Evolutionary conservation across 1,140 invertebrate genomes (phyloP).

Genomic region (Macrotrachela quadricornifera): DNA sequence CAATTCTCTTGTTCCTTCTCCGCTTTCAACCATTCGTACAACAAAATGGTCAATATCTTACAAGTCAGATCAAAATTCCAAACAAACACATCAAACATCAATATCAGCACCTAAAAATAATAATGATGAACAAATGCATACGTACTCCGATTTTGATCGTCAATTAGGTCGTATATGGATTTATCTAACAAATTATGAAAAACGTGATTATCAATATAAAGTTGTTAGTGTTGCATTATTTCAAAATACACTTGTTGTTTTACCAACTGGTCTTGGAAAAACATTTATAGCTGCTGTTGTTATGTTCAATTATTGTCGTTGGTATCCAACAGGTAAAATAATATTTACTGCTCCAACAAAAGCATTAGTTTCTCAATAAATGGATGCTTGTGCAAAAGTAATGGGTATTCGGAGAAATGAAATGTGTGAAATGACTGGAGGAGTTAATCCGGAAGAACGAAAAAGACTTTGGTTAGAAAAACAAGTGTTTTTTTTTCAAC

Average conservation of each 20-base stretch:
- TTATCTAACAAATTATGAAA: constrained; percentile 67
- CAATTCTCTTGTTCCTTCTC: too few species aligned
- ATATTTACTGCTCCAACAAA: constrained; percentile 81
- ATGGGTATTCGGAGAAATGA: constrained; percentile 61
- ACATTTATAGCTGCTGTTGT: constrained; percentile 86
- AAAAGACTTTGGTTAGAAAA: constrained; percentile 47
- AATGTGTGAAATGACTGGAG: constrained; percentile 67
- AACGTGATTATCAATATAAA: constrained; percentile 64
- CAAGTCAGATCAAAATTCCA: too few species aligned
- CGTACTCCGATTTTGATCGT: constrained; percentile 44
- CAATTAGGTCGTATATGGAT: constrained; percentile 53
- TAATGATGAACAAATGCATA: too few species aligned
- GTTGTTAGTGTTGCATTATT: constrained; percentile 57
- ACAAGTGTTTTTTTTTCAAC: constrained; percentile 79
- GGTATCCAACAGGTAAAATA: constrained; percentile 40
- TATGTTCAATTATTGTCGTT: constrained; percentile 79
- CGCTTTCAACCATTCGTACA: too few species aligned
- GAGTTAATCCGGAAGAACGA: constrained; percentile 6
- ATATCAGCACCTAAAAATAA: too few species aligned
- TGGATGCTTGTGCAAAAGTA: constrained; percentile 69
- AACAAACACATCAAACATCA: too few species aligned
- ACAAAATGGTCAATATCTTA: too few species aligned
- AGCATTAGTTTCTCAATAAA: constrained; percentile 76
- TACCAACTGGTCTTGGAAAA: constrained; percentile 64
- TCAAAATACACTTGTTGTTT: constrained; percentile 64